These are phyloP conservation scores for Cherax destructor DNA, from an alignment of 1,140 invertebrate genomes.

Conservation along the genomic window DNA sequence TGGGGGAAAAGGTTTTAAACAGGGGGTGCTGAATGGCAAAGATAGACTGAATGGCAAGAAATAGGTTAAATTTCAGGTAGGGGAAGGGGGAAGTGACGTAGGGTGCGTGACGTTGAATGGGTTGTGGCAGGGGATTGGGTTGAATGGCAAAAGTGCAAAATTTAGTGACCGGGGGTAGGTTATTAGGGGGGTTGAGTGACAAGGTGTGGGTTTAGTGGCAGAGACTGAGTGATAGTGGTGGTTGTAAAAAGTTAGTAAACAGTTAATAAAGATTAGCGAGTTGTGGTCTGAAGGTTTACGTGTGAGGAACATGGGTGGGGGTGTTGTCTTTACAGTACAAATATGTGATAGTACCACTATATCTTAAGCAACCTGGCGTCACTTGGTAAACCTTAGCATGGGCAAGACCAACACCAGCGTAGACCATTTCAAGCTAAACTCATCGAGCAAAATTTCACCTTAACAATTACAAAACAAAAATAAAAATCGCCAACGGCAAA, in stretches of 20 bases:
- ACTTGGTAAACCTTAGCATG: not conserved
- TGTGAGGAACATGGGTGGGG: not conserved
- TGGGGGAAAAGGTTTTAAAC: not conserved
- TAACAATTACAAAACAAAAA: no score
- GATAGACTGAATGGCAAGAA: not conserved
- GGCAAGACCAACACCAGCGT: not conserved
- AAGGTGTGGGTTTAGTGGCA: not conserved
- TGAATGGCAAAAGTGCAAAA: not conserved
- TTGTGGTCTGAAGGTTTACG: not conserved
- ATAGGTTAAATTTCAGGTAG: not conserved
- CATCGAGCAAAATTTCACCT: no score
- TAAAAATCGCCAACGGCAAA: no score
- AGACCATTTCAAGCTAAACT: not conserved
- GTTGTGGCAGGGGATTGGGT: not conserved
- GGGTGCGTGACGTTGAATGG: not conserved
- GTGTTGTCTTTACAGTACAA: constrained; percentile 49
- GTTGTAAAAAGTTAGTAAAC: not conserved
- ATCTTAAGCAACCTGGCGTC: not conserved
- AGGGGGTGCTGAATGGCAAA: not conserved
- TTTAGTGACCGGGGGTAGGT: not conserved
- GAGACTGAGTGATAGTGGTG: not conserved
- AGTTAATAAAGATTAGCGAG: not conserved
- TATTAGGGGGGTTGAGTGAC: not conserved
- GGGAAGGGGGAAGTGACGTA: no score
- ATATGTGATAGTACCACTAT: constrained; percentile 31